phyloP scores from a whole-genome alignment of 53 echinoderm and acorn worm genomes.

The Actinopyga echinites region DNA sequence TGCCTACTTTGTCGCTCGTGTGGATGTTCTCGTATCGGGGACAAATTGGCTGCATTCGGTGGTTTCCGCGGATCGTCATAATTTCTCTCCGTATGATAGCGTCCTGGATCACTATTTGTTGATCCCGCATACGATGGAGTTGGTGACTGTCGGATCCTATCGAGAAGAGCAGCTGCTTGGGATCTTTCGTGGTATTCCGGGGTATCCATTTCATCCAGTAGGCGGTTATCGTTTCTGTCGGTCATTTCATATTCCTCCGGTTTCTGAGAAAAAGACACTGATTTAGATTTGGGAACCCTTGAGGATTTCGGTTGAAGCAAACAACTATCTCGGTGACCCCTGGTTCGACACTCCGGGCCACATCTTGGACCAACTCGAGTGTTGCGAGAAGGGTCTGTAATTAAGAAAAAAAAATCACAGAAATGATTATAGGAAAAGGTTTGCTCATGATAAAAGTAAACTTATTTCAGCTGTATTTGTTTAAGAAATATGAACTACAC shows the following conservation, averaged over 20 bases:
- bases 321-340: constrained; percentile 91
- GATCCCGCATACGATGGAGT: neutral
- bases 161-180: constrained; percentile 24
- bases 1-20: constrained; percentile 29
- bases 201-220: neutral
- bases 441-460: no score
- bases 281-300: constrained; percentile 34
- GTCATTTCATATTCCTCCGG: neutral
- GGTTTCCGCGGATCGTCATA: constrained; percentile 21
- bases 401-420: neutral
- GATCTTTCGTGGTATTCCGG: neutral
- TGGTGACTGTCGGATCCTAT: constrained; percentile 25
- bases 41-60: constrained; percentile 1
- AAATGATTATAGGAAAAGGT: neutral
- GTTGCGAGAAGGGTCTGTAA: constrained; percentile 18
- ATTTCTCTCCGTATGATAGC: neutral
- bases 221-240: constrained; percentile 17
- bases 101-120: constrained; percentile 5
- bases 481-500: no score
- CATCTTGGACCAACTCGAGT: constrained; percentile 88
- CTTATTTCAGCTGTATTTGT: no score
- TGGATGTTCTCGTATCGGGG: constrained; percentile 52
- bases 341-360: constrained; percentile 82
- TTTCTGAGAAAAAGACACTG: constrained; percentile 25
- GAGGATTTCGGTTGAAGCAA: constrained; percentile 58